Conservation (phyloP, 2,888 invertebrate genomes). For the Agonopterix heracliana region DNA sequence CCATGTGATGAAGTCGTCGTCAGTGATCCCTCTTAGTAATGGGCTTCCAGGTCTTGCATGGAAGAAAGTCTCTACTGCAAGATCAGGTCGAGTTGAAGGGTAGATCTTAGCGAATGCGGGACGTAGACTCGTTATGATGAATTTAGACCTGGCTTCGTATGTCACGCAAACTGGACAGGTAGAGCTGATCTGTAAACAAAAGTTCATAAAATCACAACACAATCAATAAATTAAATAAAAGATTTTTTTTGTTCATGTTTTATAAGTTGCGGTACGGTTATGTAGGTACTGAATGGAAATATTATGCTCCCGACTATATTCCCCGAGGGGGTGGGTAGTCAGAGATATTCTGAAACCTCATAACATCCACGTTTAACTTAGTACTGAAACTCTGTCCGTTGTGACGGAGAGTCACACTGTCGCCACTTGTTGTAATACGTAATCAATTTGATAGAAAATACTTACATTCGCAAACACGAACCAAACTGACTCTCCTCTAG, state of each 20-base stretch:
- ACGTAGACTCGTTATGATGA: slow-evolving; percentile 77
- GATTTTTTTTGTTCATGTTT: neutral
- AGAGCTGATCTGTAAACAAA: slow-evolving; percentile 67
- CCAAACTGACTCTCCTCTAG: slow-evolving; percentile 78
- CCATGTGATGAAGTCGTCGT: slow-evolving; percentile 81
- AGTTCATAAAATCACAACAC: neutral
- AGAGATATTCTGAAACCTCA: too few species aligned
- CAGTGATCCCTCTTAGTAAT: slow-evolving; percentile 77
- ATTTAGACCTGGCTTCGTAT: slow-evolving; percentile 76
- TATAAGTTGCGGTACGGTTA: neutral
- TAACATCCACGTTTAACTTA: too few species aligned
- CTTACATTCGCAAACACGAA: slow-evolving; percentile 80
- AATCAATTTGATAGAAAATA: slow-evolving; percentile 12
- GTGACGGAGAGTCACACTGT: too few species aligned
- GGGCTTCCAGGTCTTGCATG: slow-evolving; percentile 78
- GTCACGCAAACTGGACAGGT: slow-evolving; percentile 79
- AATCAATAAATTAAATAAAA: neutral
- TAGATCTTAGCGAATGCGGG: slow-evolving; percentile 80
- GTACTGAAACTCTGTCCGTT: too few species aligned
- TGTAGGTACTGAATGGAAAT: too few species aligned
- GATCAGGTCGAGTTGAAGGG: slow-evolving; percentile 77
- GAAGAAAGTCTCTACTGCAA: slow-evolving; percentile 80
- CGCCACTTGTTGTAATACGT: too few species aligned
- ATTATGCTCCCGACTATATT: too few species aligned
- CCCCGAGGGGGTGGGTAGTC: too few species aligned